Conservation (phyloP, 1,140 invertebrate genomes). For the Nomia melanderi region DNA sequence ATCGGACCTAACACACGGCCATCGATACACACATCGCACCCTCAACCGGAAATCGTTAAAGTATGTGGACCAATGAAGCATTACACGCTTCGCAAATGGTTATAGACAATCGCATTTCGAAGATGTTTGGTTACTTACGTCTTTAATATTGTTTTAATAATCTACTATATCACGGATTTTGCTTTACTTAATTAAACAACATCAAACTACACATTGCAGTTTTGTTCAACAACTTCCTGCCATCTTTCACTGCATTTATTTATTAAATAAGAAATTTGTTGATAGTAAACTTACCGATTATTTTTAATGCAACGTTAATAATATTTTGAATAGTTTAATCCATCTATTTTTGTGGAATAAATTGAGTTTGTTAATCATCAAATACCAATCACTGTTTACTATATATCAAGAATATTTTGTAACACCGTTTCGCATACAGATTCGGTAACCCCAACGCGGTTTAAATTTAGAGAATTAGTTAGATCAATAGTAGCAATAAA, state of each 20-base stretch:
- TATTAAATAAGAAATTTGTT: too few relatives aligned
- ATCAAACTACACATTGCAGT: too few relatives aligned
- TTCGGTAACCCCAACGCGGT: not conserved
- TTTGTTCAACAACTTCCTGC: too few relatives aligned
- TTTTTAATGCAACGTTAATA: too few relatives aligned
- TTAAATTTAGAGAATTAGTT: slow-evolving; percentile 25
- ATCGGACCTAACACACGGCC: slow-evolving; percentile 14
- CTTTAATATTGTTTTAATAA: not conserved
- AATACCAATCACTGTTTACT: not conserved
- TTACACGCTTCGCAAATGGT: slow-evolving; percentile 10
- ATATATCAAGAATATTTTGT: not conserved
- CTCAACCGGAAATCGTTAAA: slow-evolving; percentile 67
- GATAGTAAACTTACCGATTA: too few relatives aligned
- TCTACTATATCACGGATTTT: not conserved
- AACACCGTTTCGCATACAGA: not conserved
- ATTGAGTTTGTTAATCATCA: too few relatives aligned
- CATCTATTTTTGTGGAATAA: too few relatives aligned
- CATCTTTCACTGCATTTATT: too few relatives aligned
- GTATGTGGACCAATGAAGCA: slow-evolving; percentile 27
- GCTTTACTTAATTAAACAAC: too few relatives aligned
- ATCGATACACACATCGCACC: slow-evolving; percentile 46
- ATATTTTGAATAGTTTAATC: too few relatives aligned
- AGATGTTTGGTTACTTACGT: too few relatives aligned
- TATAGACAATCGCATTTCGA: not conserved
- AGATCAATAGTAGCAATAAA: not conserved